Evolutionary conservation across 2,797 vertebrate genomes (phyloP), one percentile per base, ranked within the genome.

Genomic region (Eutrigla gurnardus): DNA sequence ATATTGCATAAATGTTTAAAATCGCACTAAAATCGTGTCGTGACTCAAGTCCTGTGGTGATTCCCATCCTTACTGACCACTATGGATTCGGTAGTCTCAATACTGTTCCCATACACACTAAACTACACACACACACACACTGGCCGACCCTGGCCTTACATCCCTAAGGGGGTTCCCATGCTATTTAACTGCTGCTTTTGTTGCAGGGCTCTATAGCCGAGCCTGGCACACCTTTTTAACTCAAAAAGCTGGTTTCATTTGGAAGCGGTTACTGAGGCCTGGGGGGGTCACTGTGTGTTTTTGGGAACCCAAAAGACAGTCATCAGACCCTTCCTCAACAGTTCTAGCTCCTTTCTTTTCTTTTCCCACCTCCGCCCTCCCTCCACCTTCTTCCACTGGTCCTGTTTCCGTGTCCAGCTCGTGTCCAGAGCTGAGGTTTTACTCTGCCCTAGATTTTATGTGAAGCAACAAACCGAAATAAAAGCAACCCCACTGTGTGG

Each of bases 181-280:
- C 85, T 80, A 80, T 89, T 90, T 89, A 89, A 86, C 75, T 75
- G 75, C 72, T 75, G 82, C 87, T 82, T 92, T 89, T 91, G 85
- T 89, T 88, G 73, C 76, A 74, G 70, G n/a, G 62, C 74, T 88
- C 90, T 85, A 78, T 81, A 84, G 84, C 77, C 5, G 0, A 86
- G 72, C 66, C 50, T 65, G 84, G 86, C 84, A 85, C 86, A 91
- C 86, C 88, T 90, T 90, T 25, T 88, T 77, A 86, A 85, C 84
- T 87, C 72, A 90, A 88, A 92, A 90, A 90, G 84, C 81, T 52
- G 52, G 59, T 86, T 91, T 93, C 80, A 83, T 71, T 84, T 81
- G 65, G 76, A 85, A 85, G 61, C 78, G 70, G 86, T 87, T 84
- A 85, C 73, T 47, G 78, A 76, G 75, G 83, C 87, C 86, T 68